Evolutionary conservation across 2,888 invertebrate species (phyloP).

Genomic region (Lasioglossum leucozonium): DNA sequence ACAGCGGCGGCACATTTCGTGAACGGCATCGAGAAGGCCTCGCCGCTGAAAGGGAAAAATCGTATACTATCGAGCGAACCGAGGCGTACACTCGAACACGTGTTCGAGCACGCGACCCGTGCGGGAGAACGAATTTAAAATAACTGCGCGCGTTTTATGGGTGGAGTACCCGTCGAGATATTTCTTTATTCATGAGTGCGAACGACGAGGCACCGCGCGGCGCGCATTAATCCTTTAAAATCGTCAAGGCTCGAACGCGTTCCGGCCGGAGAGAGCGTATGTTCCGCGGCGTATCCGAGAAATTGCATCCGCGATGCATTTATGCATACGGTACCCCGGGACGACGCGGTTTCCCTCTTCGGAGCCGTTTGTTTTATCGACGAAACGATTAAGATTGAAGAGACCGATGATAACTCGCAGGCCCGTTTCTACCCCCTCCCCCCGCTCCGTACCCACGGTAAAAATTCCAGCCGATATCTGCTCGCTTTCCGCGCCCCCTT

Average conservation of each 20-base stretch:
- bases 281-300: constrained; percentile 18
- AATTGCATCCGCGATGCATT: constrained; percentile 19
- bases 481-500: neutral
- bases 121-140: constrained; percentile 63
- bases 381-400: constrained; percentile 14
- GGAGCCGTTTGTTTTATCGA: constrained; percentile 18
- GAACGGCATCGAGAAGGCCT: constrained; percentile 5
- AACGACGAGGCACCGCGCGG: constrained; percentile 43
- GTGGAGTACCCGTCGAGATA: constrained; percentile 48
- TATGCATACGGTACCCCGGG: neutral
- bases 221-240: constrained; percentile 53
- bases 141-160: constrained; percentile 63
- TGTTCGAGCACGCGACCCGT: constrained; percentile 56
- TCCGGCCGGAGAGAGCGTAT: neutral
- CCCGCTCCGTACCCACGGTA: too few relatives aligned
- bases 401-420: constrained; percentile 10
- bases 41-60: constrained; percentile 28
- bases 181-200: constrained; percentile 59
- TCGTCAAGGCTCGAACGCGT: constrained; percentile 31
- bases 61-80: constrained; percentile 25
- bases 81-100: constrained; percentile 43
- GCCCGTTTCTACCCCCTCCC: neutral
- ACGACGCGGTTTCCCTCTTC: neutral
- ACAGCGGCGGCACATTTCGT: neutral
- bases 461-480: neutral